These are phyloP conservation scores for Vimba vimba DNA, from an alignment of 2,113 vertebrate species.

Conservation along the genomic window DNA sequence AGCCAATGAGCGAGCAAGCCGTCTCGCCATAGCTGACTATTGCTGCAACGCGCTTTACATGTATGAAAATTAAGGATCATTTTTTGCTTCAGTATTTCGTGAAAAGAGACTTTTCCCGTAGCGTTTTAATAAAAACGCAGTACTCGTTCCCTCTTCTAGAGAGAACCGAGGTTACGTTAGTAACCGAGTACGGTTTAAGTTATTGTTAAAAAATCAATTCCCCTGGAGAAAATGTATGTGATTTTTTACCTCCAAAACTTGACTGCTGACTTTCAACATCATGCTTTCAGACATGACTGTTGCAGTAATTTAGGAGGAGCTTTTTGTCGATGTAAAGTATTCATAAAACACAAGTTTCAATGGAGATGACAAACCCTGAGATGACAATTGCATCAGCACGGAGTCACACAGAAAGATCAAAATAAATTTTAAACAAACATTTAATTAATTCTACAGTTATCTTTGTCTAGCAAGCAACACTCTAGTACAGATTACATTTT, in stretches of 20 bases:
- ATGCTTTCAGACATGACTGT: background rate
- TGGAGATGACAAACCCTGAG: background rate
- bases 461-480: background rate
- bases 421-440: background rate
- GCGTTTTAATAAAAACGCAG: too few species aligned
- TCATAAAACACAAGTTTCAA: background rate
- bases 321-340: background rate
- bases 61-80: too few species aligned
- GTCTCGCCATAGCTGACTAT: too few species aligned
- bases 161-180: too few species aligned
- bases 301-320: background rate
- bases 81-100: too few species aligned
- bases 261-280: background rate
- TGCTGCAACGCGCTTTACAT: too few species aligned
- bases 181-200: too few species aligned
- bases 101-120: too few species aligned
- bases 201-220: background rate
- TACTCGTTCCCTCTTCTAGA: too few species aligned
- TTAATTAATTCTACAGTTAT: background rate
- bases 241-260: background rate
- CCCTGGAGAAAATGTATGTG: background rate
- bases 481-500: background rate
- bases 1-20: too few species aligned
- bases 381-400: background rate
- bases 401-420: background rate